Base-by-base conservation (phyloP, 2,113 vertebrate species). In the Antigone vipio region DNA sequence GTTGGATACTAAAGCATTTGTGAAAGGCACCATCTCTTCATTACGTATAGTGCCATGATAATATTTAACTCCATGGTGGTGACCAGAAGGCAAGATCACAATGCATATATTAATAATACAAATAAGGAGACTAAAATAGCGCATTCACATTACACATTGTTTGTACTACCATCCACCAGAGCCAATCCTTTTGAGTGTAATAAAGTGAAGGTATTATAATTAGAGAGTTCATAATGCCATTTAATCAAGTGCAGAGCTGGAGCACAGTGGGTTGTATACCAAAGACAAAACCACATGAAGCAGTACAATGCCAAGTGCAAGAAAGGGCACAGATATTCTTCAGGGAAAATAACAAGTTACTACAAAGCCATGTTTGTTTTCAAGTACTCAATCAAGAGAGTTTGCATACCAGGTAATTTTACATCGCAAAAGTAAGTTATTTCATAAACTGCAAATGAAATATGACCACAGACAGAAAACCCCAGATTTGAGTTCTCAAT, bases 281-380 rank as follows among this genome's bases (percentile, higher is more conserved):
- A 72, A 82, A 96, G 89, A 92, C 89, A 97, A 96, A 96, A 95
- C 74, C 95, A 95, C 93, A 95, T 60, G 77, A 95, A 93, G 89
- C 68, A 53, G 35, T n/a, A 87, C 74, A 94, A 79, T 35, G 38
- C 40, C 3, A 5, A 94, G 44, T 76, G 71, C 62, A 49, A 89
- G 71, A 78, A 94, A 93, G 93, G 78, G 78, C 92, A 93, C 30
- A 42, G 23, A 12, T 13, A 87, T 55, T 95, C 87, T 96, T 84
- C 78, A 72, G 71, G 71, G 87, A 91, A 95, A 95, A 96, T 45
- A 91, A 89, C 80, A 75, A 89, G 80, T 95, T 89, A 84, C 60
- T 89, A 95, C 93, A 96, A 92, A 93, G 84, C 69, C 53, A 45
- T 73, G 81, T 75, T 94, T 96, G 87, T 96, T 93, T 96, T 68